Evolutionary conservation across 2,888 invertebrate species (phyloP).

Genomic region (Petrophora chlorosata): DNA sequence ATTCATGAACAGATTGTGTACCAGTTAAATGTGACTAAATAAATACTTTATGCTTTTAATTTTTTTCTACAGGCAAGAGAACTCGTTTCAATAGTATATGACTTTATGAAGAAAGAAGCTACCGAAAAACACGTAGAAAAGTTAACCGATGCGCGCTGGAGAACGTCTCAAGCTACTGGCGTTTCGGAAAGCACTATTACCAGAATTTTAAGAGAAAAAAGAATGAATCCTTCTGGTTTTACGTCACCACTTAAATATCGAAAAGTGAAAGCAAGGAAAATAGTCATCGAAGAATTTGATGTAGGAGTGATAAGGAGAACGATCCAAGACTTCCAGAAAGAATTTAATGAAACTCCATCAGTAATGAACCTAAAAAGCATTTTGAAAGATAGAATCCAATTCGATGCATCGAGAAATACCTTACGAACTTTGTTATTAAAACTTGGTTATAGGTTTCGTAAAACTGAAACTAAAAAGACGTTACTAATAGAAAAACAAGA

Average conservation of each 20-base stretch:
- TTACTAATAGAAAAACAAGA: conserved; percentile 14
- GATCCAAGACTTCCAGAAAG: conserved; percentile 4
- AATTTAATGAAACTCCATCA: conserved; percentile 5
- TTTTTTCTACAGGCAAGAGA: conserved; percentile 1
- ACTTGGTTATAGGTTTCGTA: conserved; percentile 10
- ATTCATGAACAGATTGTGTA: no score
- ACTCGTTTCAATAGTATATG: conserved; percentile 10
- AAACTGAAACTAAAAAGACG: conserved; percentile 4
- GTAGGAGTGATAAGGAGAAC: conserved; percentile 4
- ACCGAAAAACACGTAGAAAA: conserved; percentile 4
- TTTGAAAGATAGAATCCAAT: conserved; percentile 4
- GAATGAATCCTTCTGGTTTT: not conserved
- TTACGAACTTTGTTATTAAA: conserved; percentile 5
- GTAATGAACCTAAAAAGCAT: not conserved
- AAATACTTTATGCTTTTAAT: not conserved
- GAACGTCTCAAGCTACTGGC: conserved; percentile 18
- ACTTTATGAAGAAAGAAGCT: conserved; percentile 14
- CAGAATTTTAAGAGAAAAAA: conserved; percentile 17
- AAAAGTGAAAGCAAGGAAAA: not conserved
- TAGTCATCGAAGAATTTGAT: conserved; percentile 10
- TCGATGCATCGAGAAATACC: conserved; percentile 9
- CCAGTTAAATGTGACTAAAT: no score
- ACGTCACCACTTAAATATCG: conserved; percentile 8
- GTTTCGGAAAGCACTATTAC: conserved; percentile 18
- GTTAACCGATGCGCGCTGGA: conserved; percentile 21